phyloP scores from a whole-genome alignment of 2,888 invertebrate genomes.

The Spicauda simplicius region DNA sequence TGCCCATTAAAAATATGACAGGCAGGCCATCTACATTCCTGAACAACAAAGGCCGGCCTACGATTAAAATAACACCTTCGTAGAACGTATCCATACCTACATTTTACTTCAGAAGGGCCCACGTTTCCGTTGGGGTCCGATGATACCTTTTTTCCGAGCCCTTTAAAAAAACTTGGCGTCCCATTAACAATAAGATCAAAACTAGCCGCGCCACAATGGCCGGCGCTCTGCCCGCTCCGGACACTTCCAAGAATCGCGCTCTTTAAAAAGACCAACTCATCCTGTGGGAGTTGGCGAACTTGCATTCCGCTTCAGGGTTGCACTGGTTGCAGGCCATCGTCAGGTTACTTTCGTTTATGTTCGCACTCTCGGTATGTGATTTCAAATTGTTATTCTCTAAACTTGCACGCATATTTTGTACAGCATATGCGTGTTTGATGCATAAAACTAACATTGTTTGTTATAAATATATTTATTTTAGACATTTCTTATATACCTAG shows the following conservation, averaged over 20 bases:
- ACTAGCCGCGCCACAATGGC: slow-evolving; percentile 82
- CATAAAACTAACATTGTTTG: too few species aligned
- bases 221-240: slow-evolving; percentile 69
- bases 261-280: slow-evolving; percentile 81
- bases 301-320: slow-evolving; percentile 57
- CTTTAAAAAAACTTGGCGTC: slow-evolving; percentile 82
- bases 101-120: slow-evolving; percentile 82
- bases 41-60: slow-evolving; percentile 80
- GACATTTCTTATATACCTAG: too few species aligned
- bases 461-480: too few species aligned
- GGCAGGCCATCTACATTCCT: slow-evolving; percentile 83
- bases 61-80: slow-evolving; percentile 85
- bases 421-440: too few species aligned
- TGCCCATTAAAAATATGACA: slow-evolving; percentile 83
- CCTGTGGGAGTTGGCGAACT: slow-evolving; percentile 75
- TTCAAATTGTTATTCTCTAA: too few species aligned
- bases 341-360: too few species aligned
- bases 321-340: background rate
- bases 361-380: too few species aligned
- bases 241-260: slow-evolving; percentile 80
- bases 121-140: slow-evolving; percentile 83
- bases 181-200: slow-evolving; percentile 85
- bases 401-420: too few species aligned
- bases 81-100: slow-evolving; percentile 74
- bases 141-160: slow-evolving; percentile 77